Base-by-base conservation (phyloP, 1,140 invertebrate genomes). In the Drosophila virilis region DNA sequence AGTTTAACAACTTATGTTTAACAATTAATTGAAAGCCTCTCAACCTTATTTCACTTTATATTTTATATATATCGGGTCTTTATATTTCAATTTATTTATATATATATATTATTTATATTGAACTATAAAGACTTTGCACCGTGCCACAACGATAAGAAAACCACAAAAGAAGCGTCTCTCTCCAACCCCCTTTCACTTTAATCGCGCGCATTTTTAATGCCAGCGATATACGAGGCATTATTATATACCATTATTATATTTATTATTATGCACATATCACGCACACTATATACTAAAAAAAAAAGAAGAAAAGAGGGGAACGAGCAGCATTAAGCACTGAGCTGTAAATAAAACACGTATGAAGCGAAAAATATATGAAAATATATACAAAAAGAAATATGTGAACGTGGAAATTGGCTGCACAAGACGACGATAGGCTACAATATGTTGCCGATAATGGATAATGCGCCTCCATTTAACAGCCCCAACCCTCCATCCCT, bases 371-470 rank as follows among this genome's bases (percentile, higher is more conserved):
- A 51, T 52, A 9, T 2, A 40, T 40, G 38, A 5, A 42, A 57
- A 12, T 12, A 40, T 13, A 40, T 54, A 8, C 10, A 37, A 13
- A 22, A 55, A 62, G n/a, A 52, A 54, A 45, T 43, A 38, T 22
- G 4, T 1, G 13, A 42, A 38, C n/a, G n/a, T n/a, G n/a, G 42
- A 73, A 67, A 62, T 69, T 64, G 59, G 51, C 71, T 75, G 38
- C 68, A 70, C 38, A 75, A 77, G 71, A 54, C 57, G 51, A 33
- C 51, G 52, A 65, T 59, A 71, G 17, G 61, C 58, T 43, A 46
- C 75, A 78, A 78, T 78, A 78, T 75, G 72, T 61, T 71, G 72
- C 15, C 72, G 75, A 77, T 77, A 77, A 77, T 77, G 65, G 65
- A 77, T 77, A 77, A 74, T 70, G 75, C 54, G 37, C 48, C 50